These are phyloP conservation scores for Platalea minor DNA, from an alignment of 2,797 vertebrate species.

Conservation along the genomic window DNA sequence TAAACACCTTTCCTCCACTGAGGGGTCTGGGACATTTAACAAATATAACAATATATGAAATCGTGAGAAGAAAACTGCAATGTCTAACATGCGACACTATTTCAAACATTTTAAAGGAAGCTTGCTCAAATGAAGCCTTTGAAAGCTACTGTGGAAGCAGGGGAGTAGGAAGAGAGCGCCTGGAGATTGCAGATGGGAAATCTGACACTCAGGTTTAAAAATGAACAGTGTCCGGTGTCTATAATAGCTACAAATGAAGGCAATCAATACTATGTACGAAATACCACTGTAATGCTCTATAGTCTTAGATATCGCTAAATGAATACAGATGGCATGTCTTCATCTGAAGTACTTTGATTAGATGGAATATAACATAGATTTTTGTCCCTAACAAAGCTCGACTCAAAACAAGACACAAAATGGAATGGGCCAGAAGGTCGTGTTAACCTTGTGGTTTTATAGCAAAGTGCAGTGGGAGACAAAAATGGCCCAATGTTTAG, in stretches of 20 bases:
- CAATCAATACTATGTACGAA: conserved; percentile 81
- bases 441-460: conserved; percentile 86
- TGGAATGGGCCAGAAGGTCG: conserved; percentile 77
- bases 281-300: conserved; percentile 68
- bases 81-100: not conserved
- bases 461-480: conserved; percentile 80
- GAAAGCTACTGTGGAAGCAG: conserved; percentile 25
- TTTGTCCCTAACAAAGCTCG: conserved; percentile 72
- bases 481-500: conserved; percentile 77
- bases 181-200: conserved; percentile 73
- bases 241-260: conserved; percentile 80
- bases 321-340: conserved; percentile 76
- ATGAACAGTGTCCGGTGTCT: conserved; percentile 71
- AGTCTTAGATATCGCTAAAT: conserved; percentile 81
- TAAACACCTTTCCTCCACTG: not conserved
- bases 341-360: conserved; percentile 77
- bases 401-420: conserved; percentile 65
- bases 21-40: not conserved
- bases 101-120: not conserved
- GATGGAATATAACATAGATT: conserved; percentile 81
- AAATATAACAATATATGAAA: not conserved
- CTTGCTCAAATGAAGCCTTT: not conserved
- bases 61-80: not conserved
- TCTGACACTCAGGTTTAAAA: conserved; percentile 67
- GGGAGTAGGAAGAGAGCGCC: conserved; percentile 3